phyloP scores from a whole-genome alignment of 2,113 vertebrate species.

The cattle (Bos taurus) region ARS-UCD2.0 NC_037345.1:4709501-4710000 shows the following conservation, averaged over 20 bases:
- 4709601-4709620: neutral
- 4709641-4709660: neutral
- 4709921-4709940: neutral
- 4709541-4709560: neutral
- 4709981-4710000: neutral
- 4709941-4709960: neutral
- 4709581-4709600: neutral
- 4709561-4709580: neutral
- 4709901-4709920: neutral
- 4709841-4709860: neutral
- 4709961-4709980: neutral
- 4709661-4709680: too few species aligned
- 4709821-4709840: neutral
- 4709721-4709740: neutral
- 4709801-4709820: neutral
- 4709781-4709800: neutral
- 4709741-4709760: neutral
- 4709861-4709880: neutral
- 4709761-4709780: neutral
- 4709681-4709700: neutral
- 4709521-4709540: neutral
- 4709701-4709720: neutral
- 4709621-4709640: too few species aligned
- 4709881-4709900: rapidly evolving
- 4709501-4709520: neutral